Conservation (phyloP, 1,140 invertebrate species). For the Lasaia peninsularis region DNA sequence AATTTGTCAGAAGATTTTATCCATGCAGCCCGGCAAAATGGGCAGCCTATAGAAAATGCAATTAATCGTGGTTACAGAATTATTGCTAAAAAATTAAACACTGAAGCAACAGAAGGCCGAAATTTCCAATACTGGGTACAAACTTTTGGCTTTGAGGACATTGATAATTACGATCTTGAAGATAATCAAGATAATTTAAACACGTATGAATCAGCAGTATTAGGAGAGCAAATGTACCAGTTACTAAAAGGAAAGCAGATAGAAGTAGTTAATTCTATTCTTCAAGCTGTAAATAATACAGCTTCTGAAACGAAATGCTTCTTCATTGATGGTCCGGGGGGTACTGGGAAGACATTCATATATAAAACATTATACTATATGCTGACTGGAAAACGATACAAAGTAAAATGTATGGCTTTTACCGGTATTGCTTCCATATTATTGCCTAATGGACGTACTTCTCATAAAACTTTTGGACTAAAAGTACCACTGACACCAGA, state of each 20-base stretch:
- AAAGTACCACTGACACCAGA: conserved; percentile 18
- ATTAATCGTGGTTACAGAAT: conserved; percentile 17
- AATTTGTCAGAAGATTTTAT: conserved; percentile 17
- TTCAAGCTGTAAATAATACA: conserved; percentile 22
- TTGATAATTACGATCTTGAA: conserved; percentile 14
- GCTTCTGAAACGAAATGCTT: conserved; percentile 46
- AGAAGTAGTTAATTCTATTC: conserved; percentile 19
- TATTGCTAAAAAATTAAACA: conserved; percentile 18
- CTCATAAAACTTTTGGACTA: conserved; percentile 17
- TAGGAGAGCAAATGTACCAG: conserved; percentile 24
- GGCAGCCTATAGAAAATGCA: conserved; percentile 9
- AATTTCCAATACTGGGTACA: conserved; percentile 16
- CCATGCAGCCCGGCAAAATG: conserved; percentile 16
- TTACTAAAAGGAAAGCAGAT: conserved; percentile 18
- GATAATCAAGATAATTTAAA: conserved; percentile 16
- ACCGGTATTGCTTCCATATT: conserved; percentile 20
- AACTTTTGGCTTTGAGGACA: conserved; percentile 15
- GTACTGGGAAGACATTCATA: conserved; percentile 67
- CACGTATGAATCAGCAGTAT: conserved; percentile 14
- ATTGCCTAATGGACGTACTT: conserved; percentile 22
- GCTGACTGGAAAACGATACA: conserved; percentile 20
- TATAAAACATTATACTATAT: conserved; percentile 22
- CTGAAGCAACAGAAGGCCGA: conserved; percentile 17
- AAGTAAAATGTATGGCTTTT: conserved; percentile 19
- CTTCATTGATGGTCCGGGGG: conserved; percentile 79